These are phyloP conservation scores for Cotesia congregata DNA, from an alignment of 2,888 invertebrate genomes.

Conservation along the genomic window DNA sequence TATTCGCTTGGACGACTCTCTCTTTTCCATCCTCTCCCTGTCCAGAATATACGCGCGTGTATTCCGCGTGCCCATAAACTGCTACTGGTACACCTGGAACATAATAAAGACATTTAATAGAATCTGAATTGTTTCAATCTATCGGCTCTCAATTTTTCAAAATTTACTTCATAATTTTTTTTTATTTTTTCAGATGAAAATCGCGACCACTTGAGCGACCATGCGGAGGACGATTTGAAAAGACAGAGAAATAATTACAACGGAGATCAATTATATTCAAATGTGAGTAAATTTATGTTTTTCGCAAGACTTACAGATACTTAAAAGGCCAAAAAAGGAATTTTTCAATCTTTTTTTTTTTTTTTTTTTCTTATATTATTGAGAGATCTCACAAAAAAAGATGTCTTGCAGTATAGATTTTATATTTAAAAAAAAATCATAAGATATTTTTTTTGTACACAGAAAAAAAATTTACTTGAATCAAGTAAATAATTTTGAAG, in stretches of 20 bases:
- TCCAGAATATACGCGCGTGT: constrained; percentile 49
- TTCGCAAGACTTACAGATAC: too few species aligned
- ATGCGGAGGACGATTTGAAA: constrained; percentile 89
- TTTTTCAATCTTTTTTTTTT: neutral
- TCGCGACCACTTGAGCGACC: constrained; percentile 84
- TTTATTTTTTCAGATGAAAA: constrained; percentile 80
- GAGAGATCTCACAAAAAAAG: too few species aligned
- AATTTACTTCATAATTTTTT: constrained; percentile 39
- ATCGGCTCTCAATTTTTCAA: constrained; percentile 66
- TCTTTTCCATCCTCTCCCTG: constrained; percentile 39
- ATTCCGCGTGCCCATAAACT: constrained; percentile 63
- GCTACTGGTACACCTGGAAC: constrained; percentile 62
- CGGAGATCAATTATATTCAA: constrained; percentile 90
- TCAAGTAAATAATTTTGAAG: too few species aligned
- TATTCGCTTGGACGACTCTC: constrained; percentile 57
- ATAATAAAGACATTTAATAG: constrained; percentile 69
- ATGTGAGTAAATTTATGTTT: constrained; percentile 75
- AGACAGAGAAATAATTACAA: constrained; percentile 90
- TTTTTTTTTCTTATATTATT: neutral
- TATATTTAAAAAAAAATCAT: too few species aligned
- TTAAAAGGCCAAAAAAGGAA: too few species aligned
- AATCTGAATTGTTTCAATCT: constrained; percentile 69
- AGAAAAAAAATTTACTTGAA: too few species aligned
- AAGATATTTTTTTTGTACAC: too few species aligned
- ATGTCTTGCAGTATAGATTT: too few species aligned